Percentiles rank a stretch among this genome's conserved stretches.
Conservation (phyloP, 2,113 vertebrate species). For the Cheilinus undulatus region DNA sequence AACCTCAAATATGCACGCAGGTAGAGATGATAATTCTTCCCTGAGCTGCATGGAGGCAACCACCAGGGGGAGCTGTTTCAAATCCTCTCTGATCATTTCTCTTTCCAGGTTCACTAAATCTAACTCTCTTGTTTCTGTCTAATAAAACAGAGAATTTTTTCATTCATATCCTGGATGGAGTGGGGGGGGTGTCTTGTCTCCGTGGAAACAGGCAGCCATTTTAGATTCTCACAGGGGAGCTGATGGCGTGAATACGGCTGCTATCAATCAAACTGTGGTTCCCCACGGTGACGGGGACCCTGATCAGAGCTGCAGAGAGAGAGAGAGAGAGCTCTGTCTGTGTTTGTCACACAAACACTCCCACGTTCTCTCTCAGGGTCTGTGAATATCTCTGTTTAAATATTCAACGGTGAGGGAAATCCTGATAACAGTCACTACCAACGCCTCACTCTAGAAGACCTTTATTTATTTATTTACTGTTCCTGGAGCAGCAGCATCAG, state of each 20-base stretch:
- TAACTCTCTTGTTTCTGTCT: neutral
- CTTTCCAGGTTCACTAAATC: neutral
- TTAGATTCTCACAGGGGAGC: constrained; percentile 77
- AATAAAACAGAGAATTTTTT: constrained; percentile 41
- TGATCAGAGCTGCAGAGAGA: constrained; percentile 47
- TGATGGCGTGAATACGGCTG: constrained; percentile 76
- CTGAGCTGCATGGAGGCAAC: neutral
- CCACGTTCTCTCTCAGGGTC: neutral
- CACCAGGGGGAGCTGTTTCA: neutral
- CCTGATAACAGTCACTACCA: too few relatives aligned
- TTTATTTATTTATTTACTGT: too few relatives aligned
- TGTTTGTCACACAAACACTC: neutral
- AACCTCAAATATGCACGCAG: too few relatives aligned
- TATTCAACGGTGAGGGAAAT: too few relatives aligned
- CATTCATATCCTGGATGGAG: constrained; percentile 43
- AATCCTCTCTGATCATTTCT: neutral
- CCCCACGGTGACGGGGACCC: constrained; percentile 64
- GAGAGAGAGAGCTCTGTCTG: neutral
- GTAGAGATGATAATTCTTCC: too few relatives aligned
- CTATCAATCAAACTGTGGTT: constrained; percentile 77
- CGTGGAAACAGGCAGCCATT: constrained; percentile 81
- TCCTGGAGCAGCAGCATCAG: too few relatives aligned
- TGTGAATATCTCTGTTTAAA: too few relatives aligned
- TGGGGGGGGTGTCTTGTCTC: constrained; percentile 68
- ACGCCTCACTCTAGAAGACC: too few relatives aligned